A percentile compares a stretch with the other conserved stretches of the same genome.
These are phyloP conservation scores for Clarias macrocephalus DNA, from an alignment of 2,113 vertebrate species.

Conservation along the genomic window DNA sequence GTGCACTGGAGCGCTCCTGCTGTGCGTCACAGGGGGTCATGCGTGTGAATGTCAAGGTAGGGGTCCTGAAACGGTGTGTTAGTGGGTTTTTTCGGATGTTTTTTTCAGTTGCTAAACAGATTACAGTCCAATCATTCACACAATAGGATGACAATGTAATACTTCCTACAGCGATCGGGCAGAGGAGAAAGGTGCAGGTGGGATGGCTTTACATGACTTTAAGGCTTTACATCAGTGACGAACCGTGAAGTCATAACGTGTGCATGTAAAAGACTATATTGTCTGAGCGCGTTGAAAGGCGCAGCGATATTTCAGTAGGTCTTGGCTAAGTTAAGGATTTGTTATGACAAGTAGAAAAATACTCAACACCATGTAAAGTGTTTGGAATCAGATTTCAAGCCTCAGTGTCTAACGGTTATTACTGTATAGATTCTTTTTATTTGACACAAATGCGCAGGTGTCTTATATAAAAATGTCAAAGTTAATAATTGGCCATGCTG, in stretches of 20 bases:
- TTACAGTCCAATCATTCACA: constrained; percentile 72
- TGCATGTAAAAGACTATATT: neutral
- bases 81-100: constrained; percentile 70
- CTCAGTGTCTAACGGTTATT: neutral
- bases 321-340: neutral
- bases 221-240: neutral
- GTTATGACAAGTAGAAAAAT: neutral
- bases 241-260: neutral
- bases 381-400: neutral
- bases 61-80: constrained; percentile 70
- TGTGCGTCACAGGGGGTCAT: constrained; percentile 46
- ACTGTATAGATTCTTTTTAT: neutral
- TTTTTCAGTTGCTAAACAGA: constrained; percentile 83
- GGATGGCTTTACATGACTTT: constrained; percentile 45
- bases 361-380: neutral
- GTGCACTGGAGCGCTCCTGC: constrained; percentile 12
- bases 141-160: constrained; percentile 71
- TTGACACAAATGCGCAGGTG: neutral
- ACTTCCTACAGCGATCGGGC: constrained; percentile 73
- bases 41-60: constrained; percentile 67
- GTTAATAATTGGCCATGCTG: neutral
- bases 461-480: neutral
- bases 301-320: neutral
- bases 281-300: neutral
- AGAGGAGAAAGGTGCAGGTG: constrained; percentile 70